These are phyloP conservation scores for Heterotis niloticus DNA, from an alignment of 2,113 vertebrate species.

Conservation along the genomic window DNA sequence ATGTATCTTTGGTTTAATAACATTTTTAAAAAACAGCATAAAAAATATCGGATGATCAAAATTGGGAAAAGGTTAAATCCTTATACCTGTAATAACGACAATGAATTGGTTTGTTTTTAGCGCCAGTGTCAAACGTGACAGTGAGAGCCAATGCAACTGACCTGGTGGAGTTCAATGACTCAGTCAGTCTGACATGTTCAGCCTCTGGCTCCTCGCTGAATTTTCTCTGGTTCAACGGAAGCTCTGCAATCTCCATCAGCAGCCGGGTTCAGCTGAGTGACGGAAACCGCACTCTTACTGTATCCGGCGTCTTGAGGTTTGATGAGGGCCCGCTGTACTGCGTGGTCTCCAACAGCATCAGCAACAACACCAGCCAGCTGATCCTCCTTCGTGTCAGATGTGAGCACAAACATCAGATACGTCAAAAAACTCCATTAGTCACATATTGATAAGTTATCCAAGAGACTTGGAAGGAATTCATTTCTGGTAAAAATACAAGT, in stretches of 20 bases:
- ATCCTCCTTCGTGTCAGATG: slow-evolving; percentile 47
- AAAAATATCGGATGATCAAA: no score
- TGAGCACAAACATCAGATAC: slow-evolving; percentile 39
- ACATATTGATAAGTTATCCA: slow-evolving; percentile 4
- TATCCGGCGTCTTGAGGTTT: slow-evolving; percentile 46
- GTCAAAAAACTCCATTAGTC: background rate
- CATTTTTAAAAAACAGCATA: no score
- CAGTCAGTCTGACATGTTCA: slow-evolving; percentile 46
- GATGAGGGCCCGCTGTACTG: slow-evolving; percentile 51
- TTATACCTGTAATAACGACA: background rate
- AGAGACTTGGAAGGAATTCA: background rate
- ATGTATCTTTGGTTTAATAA: no score
- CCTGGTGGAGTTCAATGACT: slow-evolving; percentile 45
- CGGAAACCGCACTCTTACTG: slow-evolving; percentile 40
- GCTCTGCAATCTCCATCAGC: slow-evolving; percentile 39
- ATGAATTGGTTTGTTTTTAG: slow-evolving; percentile 16
- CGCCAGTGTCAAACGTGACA: slow-evolving; percentile 27
- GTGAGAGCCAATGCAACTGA: slow-evolving; percentile 28
- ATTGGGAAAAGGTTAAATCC: background rate
- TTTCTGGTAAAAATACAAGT: background rate
- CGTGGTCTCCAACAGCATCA: slow-evolving; percentile 41
- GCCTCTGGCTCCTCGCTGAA: slow-evolving; percentile 44
- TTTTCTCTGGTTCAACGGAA: slow-evolving; percentile 46
- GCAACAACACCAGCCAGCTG: slow-evolving; percentile 41
- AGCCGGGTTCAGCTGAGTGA: slow-evolving; percentile 43